Evolutionary conservation across 2,113 vertebrate genomes (phyloP).

Genomic region (Leptobrachium leishanense): DNA sequence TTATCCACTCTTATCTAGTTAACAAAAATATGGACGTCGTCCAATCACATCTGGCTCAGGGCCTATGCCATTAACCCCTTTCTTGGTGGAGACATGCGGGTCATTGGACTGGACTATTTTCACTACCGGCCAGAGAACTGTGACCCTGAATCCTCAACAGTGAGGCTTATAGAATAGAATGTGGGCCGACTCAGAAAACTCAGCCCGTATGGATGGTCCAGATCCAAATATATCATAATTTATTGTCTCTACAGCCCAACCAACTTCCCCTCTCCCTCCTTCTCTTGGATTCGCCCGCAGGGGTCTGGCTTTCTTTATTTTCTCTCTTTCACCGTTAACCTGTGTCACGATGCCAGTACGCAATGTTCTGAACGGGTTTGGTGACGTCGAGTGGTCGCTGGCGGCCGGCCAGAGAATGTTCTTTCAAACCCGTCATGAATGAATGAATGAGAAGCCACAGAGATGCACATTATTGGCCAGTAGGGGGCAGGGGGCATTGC

Average conservation of each 20-base stretch:
- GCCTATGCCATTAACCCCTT: background rate
- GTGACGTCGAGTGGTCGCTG: constrained; percentile 73
- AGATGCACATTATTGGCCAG: background rate
- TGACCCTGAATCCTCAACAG: background rate
- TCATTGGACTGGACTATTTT: background rate
- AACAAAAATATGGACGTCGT: background rate
- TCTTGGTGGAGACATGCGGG: background rate
- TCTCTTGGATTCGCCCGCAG: constrained; percentile 32
- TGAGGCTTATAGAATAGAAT: background rate
- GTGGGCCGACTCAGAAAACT: background rate
- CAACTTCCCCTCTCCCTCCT: background rate
- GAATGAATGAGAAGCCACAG: constrained; percentile 51
- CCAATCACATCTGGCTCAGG: background rate
- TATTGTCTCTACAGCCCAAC: constrained; percentile 32
- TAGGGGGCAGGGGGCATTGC: background rate
- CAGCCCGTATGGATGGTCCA: too few relatives aligned
- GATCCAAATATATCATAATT: background rate
- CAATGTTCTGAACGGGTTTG: constrained; percentile 68
- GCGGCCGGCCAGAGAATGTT: constrained; percentile 63
- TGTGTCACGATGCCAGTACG: constrained; percentile 68
- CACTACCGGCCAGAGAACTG: background rate
- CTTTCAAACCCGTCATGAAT: constrained; percentile 56
- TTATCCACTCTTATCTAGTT: constrained; percentile 34
- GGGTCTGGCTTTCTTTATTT: constrained; percentile 47
- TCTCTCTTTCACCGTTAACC: constrained; percentile 58